phyloP scores from a whole-genome alignment of 2,797 vertebrate genomes.

The Lithobates sylvaticus region DNA sequence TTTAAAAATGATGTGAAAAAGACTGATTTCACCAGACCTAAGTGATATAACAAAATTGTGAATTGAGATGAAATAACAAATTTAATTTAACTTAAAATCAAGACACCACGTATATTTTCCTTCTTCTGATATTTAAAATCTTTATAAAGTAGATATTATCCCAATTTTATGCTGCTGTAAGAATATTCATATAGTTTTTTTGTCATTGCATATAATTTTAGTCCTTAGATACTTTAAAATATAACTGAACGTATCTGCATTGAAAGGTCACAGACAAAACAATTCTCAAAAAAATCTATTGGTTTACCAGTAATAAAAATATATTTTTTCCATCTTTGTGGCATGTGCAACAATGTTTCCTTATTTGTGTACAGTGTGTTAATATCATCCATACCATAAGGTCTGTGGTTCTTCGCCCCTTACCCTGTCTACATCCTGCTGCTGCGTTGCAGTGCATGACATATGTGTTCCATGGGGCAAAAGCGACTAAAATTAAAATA shows the following conservation, averaged over 20 bases:
- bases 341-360: not conserved
- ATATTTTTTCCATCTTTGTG: conserved; percentile 17
- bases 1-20: too few species aligned
- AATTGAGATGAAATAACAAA: too few species aligned
- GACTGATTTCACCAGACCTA: too few species aligned
- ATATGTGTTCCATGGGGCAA: not conserved
- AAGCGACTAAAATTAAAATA: not conserved
- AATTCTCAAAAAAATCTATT: conserved; percentile 18
- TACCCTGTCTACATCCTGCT: not conserved
- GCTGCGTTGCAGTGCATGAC: not conserved
- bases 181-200: too few species aligned
- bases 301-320: not conserved
- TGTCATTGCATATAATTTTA: too few species aligned
- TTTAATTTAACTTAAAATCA: too few species aligned
- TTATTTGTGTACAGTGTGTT: not conserved
- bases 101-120: too few species aligned
- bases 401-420: not conserved
- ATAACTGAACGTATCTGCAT: not conserved
- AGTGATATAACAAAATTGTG: too few species aligned
- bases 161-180: too few species aligned
- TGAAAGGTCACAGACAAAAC: conserved; percentile 38
- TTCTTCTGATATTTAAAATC: too few species aligned
- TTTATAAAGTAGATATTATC: too few species aligned
- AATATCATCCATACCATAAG: not conserved
- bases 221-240: not conserved